A percentile compares a stretch with the other conserved stretches of the same genome.
phyloP scores from a whole-genome alignment of 1,140 invertebrate genomes.

The Drosophila ogumai region DNA sequence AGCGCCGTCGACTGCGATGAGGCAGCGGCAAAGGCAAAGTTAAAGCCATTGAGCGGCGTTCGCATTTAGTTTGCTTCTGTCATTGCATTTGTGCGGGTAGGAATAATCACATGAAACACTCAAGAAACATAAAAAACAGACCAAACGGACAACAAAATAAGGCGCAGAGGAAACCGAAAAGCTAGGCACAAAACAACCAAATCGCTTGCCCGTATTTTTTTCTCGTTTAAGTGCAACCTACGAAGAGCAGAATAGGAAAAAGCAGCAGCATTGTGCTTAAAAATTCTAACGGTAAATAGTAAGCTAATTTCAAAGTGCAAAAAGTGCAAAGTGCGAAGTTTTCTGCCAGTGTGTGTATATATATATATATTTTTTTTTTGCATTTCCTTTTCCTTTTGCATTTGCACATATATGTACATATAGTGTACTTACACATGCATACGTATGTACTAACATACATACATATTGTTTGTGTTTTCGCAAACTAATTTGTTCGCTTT shows the following conservation, averaged over 20 bases:
- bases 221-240: slow-evolving; percentile 33
- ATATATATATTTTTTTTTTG: slow-evolving; percentile 19
- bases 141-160: slow-evolving; percentile 26
- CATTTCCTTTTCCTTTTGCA: slow-evolving; percentile 13
- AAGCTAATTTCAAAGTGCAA: slow-evolving; percentile 46
- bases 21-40: slow-evolving; percentile 61
- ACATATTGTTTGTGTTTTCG: slow-evolving; percentile 14
- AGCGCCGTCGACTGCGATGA: slow-evolving; percentile 32
- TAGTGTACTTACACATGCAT: neutral
- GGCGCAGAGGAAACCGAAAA: slow-evolving; percentile 12
- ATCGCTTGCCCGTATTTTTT: slow-evolving; percentile 33
- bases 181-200: slow-evolving; percentile 20
- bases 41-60: slow-evolving; percentile 64
- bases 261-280: slow-evolving; percentile 33
- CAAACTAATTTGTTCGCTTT: slow-evolving; percentile 6
- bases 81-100: slow-evolving; percentile 77
- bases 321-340: slow-evolving; percentile 44
- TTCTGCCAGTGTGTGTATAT: slow-evolving; percentile 33
- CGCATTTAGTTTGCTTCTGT: slow-evolving; percentile 79
- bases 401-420: neutral
- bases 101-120: slow-evolving; percentile 35
- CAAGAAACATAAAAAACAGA: slow-evolving; percentile 39
- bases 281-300: slow-evolving; percentile 70
- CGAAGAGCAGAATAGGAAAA: slow-evolving; percentile 9
- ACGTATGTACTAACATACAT: neutral